Conservation (phyloP, 2,797 vertebrate genomes). For the Hipposideros larvatus region DNA sequence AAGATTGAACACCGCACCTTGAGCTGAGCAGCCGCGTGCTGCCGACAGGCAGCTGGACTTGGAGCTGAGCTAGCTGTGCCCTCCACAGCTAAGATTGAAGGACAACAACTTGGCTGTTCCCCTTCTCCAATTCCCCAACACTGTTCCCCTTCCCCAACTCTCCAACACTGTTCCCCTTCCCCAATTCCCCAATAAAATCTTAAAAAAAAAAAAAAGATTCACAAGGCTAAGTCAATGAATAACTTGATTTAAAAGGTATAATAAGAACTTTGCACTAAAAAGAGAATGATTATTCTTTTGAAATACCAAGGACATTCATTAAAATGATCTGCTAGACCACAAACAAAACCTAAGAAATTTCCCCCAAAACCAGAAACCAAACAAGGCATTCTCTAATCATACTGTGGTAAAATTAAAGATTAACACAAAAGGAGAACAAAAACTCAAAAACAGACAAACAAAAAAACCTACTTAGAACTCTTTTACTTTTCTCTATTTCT, state of each 20-base stretch:
- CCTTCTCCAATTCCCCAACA: too few relatives aligned
- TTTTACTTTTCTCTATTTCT: too few relatives aligned
- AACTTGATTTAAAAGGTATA: slow-evolving; percentile 8
- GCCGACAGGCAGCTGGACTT: too few relatives aligned
- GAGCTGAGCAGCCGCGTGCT: too few relatives aligned
- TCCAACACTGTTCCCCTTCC: too few relatives aligned
- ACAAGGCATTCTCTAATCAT: not conserved
- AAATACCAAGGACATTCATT: slow-evolving; percentile 27
- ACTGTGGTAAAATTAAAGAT: slow-evolving; percentile 34
- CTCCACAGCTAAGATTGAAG: too few relatives aligned
- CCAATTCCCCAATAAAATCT: too few relatives aligned
- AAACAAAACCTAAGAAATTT: slow-evolving; percentile 51
- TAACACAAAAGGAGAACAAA: slow-evolving; percentile 3
- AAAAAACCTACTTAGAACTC: not conserved
- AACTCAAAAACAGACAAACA: not conserved
- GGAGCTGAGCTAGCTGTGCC: too few relatives aligned
- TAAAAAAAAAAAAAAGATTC: not conserved
- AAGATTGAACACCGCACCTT: too few relatives aligned
- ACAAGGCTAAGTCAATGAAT: not conserved
- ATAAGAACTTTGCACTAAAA: slow-evolving; percentile 44
- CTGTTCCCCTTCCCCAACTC: too few relatives aligned
- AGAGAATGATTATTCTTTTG: slow-evolving; percentile 45
- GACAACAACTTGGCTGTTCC: too few relatives aligned
- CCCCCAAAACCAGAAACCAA: not conserved
- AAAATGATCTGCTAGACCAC: slow-evolving; percentile 29